phyloP scores from a whole-genome alignment of 2,113 vertebrate species.

The Passer domesticus region DNA sequence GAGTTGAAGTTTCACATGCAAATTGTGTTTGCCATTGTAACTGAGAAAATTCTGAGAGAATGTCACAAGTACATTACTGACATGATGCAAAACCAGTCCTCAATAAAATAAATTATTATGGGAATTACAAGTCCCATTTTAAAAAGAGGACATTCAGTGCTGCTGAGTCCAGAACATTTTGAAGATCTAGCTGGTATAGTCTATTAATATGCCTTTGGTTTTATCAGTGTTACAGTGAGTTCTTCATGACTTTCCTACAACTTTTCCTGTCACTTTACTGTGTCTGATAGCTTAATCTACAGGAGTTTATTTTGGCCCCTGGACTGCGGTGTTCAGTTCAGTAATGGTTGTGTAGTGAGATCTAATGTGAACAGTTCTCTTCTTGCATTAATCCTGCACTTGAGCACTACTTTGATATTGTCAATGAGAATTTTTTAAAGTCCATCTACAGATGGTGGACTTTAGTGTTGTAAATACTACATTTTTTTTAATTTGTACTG shows the following conservation, averaged over 20 bases:
- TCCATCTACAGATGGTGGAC: not conserved
- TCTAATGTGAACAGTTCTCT: not conserved
- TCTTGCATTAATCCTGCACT: not conserved
- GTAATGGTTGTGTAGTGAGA: not conserved
- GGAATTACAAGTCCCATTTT: not conserved
- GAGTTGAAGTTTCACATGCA: not conserved
- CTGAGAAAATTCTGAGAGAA: not conserved
- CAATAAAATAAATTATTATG: not conserved
- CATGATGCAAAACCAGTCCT: not conserved
- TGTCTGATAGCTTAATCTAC: not conserved
- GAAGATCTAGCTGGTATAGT: not conserved
- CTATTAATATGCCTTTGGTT: not conserved
- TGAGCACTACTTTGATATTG: not conserved
- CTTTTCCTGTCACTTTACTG: not conserved
- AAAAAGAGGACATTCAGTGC: not conserved
- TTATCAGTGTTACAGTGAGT: not conserved
- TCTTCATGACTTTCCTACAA: not conserved
- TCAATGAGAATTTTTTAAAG: not conserved
- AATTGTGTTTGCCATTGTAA: not conserved
- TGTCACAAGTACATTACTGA: not conserved
- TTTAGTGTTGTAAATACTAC: not conserved
- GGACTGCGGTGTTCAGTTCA: rapidly evolving
- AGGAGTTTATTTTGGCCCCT: not conserved
- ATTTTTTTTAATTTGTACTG: not conserved
- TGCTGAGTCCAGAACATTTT: not conserved